Evolutionary conservation across 2,797 vertebrate genomes (phyloP).

Genomic region (Coendou prehensilis): DNA sequence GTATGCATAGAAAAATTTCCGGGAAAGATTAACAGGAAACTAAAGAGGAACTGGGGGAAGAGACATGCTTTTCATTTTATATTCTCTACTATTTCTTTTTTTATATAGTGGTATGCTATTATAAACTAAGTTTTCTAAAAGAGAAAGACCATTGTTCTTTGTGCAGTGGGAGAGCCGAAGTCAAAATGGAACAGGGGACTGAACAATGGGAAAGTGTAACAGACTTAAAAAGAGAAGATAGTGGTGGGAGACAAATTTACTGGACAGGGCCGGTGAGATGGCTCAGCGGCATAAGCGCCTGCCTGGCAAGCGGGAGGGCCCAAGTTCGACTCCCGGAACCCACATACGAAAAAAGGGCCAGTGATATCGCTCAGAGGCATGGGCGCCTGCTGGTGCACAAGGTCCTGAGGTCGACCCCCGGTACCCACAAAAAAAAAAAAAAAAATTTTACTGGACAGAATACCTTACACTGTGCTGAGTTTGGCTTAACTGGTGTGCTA

Average conservation of each 20-base stretch:
- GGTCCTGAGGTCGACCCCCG: no score
- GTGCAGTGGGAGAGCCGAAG: slow-evolving; percentile 16
- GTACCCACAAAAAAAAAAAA: no score
- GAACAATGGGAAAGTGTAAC: not conserved
- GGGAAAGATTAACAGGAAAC: slow-evolving; percentile 48
- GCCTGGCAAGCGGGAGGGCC: no score
- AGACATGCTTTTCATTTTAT: slow-evolving; percentile 27
- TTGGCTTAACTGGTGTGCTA: slow-evolving; percentile 43
- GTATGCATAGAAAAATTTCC: not conserved
- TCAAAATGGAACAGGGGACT: slow-evolving; percentile 25
- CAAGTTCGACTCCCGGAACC: no score
- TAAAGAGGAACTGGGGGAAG: not conserved
- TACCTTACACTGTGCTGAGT: not conserved
- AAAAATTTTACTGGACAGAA: not conserved
- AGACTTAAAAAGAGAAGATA: slow-evolving; percentile 8
- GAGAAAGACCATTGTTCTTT: not conserved
- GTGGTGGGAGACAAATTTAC: not conserved
- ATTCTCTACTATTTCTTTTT: slow-evolving; percentile 23
- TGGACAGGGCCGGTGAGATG: not conserved
- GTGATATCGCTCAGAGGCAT: no score
- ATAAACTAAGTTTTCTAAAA: slow-evolving; percentile 61
- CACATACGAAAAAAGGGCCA: no score
- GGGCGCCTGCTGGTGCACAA: no score
- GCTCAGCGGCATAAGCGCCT: no score
- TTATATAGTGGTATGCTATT: not conserved